Percentiles rank a stretch among this genome's conserved stretches.
These are phyloP conservation scores for Mesocentrotus franciscanus DNA, from an alignment of 53 echinoderm and acorn worm species.

Conservation along the genomic window DNA sequence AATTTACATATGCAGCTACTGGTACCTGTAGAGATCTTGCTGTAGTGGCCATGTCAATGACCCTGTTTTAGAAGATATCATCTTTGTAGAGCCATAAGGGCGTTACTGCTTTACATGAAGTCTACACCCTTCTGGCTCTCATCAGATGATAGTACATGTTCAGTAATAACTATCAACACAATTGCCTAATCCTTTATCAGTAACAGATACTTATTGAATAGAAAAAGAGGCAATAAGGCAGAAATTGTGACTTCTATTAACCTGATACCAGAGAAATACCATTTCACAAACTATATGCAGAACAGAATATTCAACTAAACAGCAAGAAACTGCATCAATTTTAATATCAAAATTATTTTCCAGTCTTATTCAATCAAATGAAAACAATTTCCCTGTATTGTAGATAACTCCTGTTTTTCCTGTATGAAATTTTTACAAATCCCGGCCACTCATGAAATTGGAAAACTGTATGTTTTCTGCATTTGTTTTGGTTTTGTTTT, in stretches of 20 bases:
- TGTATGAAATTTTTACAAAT: too few species aligned
- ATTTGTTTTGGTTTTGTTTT: neutral
- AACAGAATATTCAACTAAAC: neutral
- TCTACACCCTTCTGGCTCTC: neutral
- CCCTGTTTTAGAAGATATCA: neutral
- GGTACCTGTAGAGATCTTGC: neutral
- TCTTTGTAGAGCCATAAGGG: neutral
- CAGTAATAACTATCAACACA: neutral
- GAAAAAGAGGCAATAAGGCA: constrained; percentile 34
- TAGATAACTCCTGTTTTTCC: too few species aligned
- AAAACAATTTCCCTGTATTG: neutral
- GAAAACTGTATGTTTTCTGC: neutral
- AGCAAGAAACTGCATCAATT: neutral
- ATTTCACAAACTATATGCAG: neutral
- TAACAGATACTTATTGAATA: neutral
- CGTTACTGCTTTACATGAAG: neutral
- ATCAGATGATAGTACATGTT: neutral
- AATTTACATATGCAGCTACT: neutral
- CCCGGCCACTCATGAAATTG: too few species aligned
- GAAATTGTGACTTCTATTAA: neutral
- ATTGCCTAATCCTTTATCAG: neutral
- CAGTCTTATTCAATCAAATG: neutral
- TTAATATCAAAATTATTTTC: neutral
- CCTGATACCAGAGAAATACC: neutral
- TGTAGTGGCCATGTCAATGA: neutral